Evolutionary conservation across 2,888 invertebrate species (phyloP).

Genomic region (Empis livida): DNA sequence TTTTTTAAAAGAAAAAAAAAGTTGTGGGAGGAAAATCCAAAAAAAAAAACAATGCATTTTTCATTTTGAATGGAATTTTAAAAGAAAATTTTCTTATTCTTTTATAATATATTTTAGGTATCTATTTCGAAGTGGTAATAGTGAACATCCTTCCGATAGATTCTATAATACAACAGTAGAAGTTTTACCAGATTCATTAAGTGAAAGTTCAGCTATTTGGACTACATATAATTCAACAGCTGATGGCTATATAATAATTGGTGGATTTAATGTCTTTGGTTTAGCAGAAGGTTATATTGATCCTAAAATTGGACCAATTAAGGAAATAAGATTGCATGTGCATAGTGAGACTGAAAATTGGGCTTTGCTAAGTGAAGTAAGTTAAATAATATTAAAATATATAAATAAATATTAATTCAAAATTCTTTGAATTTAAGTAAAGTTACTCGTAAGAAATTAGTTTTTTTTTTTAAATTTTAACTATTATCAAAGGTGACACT

Average conservation of each 20-base stretch:
- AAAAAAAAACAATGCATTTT: neutral
- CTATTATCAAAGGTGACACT: too few species aligned
- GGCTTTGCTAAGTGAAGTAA: constrained; percentile 85
- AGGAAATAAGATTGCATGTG: constrained; percentile 62
- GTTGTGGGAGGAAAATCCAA: neutral
- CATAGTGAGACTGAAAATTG: constrained; percentile 72
- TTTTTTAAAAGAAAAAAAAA: too few species aligned
- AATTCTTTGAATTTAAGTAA: too few species aligned
- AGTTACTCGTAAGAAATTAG: too few species aligned
- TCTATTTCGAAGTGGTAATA: constrained; percentile 76
- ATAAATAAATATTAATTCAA: too few species aligned
- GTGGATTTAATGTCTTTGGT: constrained; percentile 68
- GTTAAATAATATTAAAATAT: constrained; percentile 16
- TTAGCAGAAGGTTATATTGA: constrained; percentile 61
- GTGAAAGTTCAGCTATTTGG: constrained; percentile 36
- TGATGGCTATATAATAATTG: constrained; percentile 57
- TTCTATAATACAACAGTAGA: constrained; percentile 81
- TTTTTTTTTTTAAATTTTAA: too few species aligned
- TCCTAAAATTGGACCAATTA: constrained; percentile 51
- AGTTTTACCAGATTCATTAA: constrained; percentile 45
- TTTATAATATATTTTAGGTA: constrained; percentile 43
- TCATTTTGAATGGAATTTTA: neutral
- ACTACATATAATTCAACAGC: constrained; percentile 47
- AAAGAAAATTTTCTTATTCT: neutral
- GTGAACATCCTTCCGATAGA: constrained; percentile 77